phyloP scores from a whole-genome alignment of 23 tunicate species.

The Diplosoma virens region DNA sequence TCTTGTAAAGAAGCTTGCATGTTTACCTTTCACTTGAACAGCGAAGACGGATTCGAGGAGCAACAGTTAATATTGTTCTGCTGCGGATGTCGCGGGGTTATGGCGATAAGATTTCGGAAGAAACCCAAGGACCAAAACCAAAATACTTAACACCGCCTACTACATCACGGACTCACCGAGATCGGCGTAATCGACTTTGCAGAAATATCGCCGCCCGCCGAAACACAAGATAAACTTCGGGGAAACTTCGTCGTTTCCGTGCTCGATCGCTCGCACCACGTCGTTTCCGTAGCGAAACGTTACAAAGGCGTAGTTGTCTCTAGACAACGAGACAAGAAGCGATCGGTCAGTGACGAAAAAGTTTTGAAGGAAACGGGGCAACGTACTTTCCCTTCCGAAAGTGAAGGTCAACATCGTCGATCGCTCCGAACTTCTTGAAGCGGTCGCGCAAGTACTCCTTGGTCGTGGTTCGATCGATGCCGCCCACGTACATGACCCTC shows the following conservation, averaged over 20 bases:
- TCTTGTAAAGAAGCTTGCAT: too few relatives aligned
- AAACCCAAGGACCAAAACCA: not conserved
- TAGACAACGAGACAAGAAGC: not conserved
- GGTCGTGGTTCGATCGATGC: slow-evolving; percentile 46
- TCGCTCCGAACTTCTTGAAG: slow-evolving; percentile 65
- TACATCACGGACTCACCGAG: slow-evolving; percentile 37
- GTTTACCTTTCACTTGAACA: too few relatives aligned
- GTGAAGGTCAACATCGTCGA: slow-evolving; percentile 52
- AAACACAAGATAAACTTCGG: slow-evolving; percentile 61
- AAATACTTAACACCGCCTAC: too few relatives aligned
- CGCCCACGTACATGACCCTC: slow-evolving; percentile 82
- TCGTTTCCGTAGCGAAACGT: slow-evolving; percentile 71
- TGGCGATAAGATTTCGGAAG: not conserved
- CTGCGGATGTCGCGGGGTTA: too few relatives aligned
- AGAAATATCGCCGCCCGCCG: slow-evolving; percentile 84
- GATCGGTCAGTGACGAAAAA: not conserved
- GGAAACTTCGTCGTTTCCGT: slow-evolving; percentile 49
- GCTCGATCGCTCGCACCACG: slow-evolving; percentile 67
- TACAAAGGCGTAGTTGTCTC: slow-evolving; percentile 84
- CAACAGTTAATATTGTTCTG: too few relatives aligned
- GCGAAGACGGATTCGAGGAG: too few relatives aligned
- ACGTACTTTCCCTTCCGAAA: slow-evolving; percentile 61
- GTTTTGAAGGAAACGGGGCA: too few relatives aligned
- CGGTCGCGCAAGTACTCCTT: slow-evolving; percentile 34
- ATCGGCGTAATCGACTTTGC: slow-evolving; percentile 68